Percentiles rank a stretch among this genome's conserved stretches.
phyloP scores from a whole-genome alignment of 1,140 invertebrate species.

The Coelopa frigida region DNA sequence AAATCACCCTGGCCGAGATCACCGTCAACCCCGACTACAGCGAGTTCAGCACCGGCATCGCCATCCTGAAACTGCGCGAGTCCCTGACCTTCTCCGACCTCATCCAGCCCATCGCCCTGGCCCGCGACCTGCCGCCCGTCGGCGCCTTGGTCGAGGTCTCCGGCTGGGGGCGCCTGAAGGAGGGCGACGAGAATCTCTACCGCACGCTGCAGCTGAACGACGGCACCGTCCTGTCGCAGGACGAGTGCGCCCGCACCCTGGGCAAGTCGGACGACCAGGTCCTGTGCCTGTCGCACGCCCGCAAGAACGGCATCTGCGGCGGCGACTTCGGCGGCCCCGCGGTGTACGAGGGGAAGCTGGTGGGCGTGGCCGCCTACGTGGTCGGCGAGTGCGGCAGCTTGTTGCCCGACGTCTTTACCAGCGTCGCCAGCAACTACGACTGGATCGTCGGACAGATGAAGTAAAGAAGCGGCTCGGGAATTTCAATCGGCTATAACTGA shows the following conservation, averaged over 20 bases:
- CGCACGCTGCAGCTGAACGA: slow-evolving; percentile 24
- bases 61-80: slow-evolving; percentile 25
- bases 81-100: slow-evolving; percentile 18
- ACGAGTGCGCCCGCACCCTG: slow-evolving; percentile 15
- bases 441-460: slow-evolving; percentile 30
- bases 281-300: slow-evolving; percentile 25
- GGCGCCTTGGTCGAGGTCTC: slow-evolving; percentile 25
- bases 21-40: slow-evolving; percentile 28
- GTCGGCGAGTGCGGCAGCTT: slow-evolving; percentile 28
- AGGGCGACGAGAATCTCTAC: slow-evolving; percentile 18
- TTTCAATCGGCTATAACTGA: no score
- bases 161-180: slow-evolving; percentile 30
- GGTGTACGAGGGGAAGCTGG: slow-evolving; percentile 21
- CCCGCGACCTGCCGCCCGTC: slow-evolving; percentile 15
- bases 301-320: slow-evolving; percentile 28
- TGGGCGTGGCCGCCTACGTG: slow-evolving; percentile 26
- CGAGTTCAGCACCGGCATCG: slow-evolving; percentile 24
- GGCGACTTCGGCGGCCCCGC: slow-evolving; percentile 35
- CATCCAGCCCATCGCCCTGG: slow-evolving; percentile 22
- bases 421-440: slow-evolving; percentile 24
- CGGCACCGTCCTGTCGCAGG: slow-evolving; percentile 13
- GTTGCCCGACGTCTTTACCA: slow-evolving; percentile 32
- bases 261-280: slow-evolving; percentile 17
- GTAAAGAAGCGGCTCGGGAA: no score
- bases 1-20: slow-evolving; percentile 25